Evolutionary conservation across 2,797 vertebrate genomes (phyloP).

Genomic region (Enteromius treurensis): DNA sequence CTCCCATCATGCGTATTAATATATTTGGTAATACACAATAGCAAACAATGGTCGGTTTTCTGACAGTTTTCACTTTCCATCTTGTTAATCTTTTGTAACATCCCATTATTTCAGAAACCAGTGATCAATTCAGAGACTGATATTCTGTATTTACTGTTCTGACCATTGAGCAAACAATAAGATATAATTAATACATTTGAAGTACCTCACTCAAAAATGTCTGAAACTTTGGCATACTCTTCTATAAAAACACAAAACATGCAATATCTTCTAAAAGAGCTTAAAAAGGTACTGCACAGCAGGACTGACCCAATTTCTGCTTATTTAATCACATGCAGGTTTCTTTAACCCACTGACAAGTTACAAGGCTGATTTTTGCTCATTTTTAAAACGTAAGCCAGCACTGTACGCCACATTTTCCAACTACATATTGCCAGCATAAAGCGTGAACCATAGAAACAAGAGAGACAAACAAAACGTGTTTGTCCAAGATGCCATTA

Average conservation of each 20-base stretch:
- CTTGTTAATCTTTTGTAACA: not conserved
- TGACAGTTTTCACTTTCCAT: not conserved
- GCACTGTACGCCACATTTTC: not conserved
- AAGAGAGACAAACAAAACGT: slow-evolving; percentile 3
- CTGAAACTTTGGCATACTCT: not conserved
- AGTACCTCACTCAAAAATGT: not conserved
- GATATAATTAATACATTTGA: not conserved
- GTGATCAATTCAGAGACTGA: not conserved
- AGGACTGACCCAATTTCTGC: not conserved
- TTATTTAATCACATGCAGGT: slow-evolving; percentile 12
- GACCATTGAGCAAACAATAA: not conserved
- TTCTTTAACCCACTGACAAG: not conserved
- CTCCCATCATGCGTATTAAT: not conserved
- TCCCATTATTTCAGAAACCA: not conserved
- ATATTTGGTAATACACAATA: not conserved
- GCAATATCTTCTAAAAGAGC: not conserved
- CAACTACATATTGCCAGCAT: slow-evolving; percentile 8
- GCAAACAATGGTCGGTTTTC: not conserved
- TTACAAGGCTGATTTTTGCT: not conserved
- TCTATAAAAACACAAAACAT: not conserved
- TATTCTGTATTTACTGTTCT: not conserved
- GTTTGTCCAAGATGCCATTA: not conserved
- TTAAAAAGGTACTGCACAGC: not conserved
- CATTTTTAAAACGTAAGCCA: not conserved
- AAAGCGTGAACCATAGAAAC: slow-evolving; percentile 6